Evolutionary conservation across 2,888 invertebrate species (phyloP).

Genomic region (Lutraria lutraria): DNA sequence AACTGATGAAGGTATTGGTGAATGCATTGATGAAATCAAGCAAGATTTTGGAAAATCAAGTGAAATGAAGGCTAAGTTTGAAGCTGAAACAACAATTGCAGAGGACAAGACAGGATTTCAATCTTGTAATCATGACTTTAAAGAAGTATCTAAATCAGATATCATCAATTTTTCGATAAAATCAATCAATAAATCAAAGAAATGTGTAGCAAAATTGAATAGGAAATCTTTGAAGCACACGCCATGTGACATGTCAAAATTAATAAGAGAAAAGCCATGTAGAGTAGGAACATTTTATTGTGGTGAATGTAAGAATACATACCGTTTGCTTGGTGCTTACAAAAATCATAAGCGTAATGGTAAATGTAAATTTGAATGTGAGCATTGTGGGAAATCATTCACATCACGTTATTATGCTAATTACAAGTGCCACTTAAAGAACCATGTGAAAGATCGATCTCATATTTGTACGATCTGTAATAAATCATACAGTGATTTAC

Average conservation of each 20-base stretch:
- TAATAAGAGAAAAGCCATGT: neutral
- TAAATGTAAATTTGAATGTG: constrained; percentile 64
- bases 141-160: neutral
- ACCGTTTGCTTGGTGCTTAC: constrained; percentile 49
- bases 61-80: neutral
- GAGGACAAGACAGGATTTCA: neutral
- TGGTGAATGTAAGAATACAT: constrained; percentile 58
- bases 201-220: neutral
- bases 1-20: neutral
- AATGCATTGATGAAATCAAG: neutral
- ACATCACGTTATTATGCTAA: constrained; percentile 50
- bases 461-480: constrained; percentile 62
- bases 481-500: constrained; percentile 56
- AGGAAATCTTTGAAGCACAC: neutral
- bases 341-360: constrained; percentile 65
- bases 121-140: neutral
- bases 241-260: neutral
- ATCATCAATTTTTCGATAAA: neutral
- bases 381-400: constrained; percentile 65
- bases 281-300: constrained; percentile 52
- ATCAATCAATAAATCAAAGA: neutral
- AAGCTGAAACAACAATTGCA: neutral
- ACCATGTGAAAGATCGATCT: constrained; percentile 53
- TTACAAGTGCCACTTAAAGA: constrained; percentile 62
- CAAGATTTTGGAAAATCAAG: neutral